Conservation (phyloP, 30 jellyfish, hydroid and myxozoan species). For the Aurelia coerulea region DNA sequence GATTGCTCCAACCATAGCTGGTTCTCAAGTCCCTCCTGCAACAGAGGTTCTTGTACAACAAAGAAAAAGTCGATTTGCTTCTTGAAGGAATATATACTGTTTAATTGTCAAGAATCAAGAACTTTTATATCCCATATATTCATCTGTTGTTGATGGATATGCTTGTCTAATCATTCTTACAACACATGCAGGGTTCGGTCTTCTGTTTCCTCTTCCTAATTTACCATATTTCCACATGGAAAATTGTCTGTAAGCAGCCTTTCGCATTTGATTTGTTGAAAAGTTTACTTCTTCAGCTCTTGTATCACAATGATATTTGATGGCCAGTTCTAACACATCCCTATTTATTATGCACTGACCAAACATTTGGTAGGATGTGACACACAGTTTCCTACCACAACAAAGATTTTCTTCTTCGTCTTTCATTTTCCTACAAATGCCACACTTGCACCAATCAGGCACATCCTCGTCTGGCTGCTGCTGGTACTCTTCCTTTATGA, state of each 20-base stretch:
- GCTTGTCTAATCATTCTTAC: slow-evolving; percentile 44
- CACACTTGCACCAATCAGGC: slow-evolving; percentile 18
- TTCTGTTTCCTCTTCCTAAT: slow-evolving; percentile 29
- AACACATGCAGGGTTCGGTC: slow-evolving; percentile 39
- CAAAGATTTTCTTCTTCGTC: not conserved
- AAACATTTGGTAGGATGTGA: slow-evolving; percentile 10
- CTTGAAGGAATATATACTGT: too few species aligned
- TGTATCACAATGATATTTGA: slow-evolving; percentile 14
- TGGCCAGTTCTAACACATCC: slow-evolving; percentile 13
- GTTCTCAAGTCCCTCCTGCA: not conserved
- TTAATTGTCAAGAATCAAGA: not conserved
- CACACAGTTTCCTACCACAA: not conserved
- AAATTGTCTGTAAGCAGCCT: slow-evolving; percentile 50
- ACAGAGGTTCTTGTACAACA: not conserved
- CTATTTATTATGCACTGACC: not conserved
- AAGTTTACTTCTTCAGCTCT: slow-evolving; percentile 35
- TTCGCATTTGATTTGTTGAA: slow-evolving; percentile 5
- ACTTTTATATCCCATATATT: slow-evolving; percentile 33
- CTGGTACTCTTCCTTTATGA: slow-evolving; percentile 20
- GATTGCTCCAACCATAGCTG: slow-evolving; percentile 45
- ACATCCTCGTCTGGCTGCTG: not conserved
- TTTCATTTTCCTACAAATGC: slow-evolving; percentile 1
- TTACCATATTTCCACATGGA: slow-evolving; percentile 54
- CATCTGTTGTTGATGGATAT: slow-evolving; percentile 30
- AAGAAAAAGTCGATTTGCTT: too few species aligned